A percentile compares a stretch with the other conserved stretches of the same genome.
These are phyloP conservation scores for Thalassarche chlororhynchos DNA, from an alignment of 2,113 vertebrate genomes.

Conservation along the genomic window DNA sequence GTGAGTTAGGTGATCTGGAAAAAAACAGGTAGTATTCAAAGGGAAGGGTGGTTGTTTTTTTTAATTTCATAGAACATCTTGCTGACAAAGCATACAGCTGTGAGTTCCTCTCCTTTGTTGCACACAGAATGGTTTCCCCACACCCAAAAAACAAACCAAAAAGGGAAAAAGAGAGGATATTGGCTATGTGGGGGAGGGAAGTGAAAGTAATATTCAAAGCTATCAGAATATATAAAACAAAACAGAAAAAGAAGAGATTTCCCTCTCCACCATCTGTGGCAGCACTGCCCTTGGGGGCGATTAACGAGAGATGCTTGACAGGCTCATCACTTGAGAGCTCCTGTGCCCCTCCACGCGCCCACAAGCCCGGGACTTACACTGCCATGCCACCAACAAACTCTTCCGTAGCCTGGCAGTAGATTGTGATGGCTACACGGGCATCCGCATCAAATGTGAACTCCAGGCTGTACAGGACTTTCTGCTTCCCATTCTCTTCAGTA, in stretches of 20 bases:
- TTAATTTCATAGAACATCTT: neutral
- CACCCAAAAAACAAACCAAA: neutral
- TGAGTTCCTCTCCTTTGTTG: neutral
- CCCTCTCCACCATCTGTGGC: neutral
- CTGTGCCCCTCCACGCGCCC: neutral
- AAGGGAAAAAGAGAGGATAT: neutral
- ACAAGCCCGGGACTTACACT: conserved; percentile 79
- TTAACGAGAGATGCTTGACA: neutral
- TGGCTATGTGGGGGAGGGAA: neutral
- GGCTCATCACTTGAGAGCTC: neutral
- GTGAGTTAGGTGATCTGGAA: neutral
- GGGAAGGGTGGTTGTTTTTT: neutral
- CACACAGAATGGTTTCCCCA: neutral
- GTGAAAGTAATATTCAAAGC: neutral
- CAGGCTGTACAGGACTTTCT: conserved; percentile 91
- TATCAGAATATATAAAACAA: neutral
- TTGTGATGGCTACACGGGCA: conserved; percentile 93
- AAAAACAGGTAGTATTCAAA: neutral
- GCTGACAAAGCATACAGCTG: neutral
- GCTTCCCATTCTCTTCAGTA: conserved; percentile 85
- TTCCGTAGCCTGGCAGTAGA: conserved; percentile 95
- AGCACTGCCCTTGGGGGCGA: neutral
- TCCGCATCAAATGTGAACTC: conserved; percentile 98
- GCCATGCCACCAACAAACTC: conserved; percentile 95
- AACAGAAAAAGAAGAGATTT: neutral